Percentiles rank a stretch among this genome's conserved stretches.
phyloP scores from a whole-genome alignment of 2,113 vertebrate species.

The Ictalurus furcatus region DNA sequence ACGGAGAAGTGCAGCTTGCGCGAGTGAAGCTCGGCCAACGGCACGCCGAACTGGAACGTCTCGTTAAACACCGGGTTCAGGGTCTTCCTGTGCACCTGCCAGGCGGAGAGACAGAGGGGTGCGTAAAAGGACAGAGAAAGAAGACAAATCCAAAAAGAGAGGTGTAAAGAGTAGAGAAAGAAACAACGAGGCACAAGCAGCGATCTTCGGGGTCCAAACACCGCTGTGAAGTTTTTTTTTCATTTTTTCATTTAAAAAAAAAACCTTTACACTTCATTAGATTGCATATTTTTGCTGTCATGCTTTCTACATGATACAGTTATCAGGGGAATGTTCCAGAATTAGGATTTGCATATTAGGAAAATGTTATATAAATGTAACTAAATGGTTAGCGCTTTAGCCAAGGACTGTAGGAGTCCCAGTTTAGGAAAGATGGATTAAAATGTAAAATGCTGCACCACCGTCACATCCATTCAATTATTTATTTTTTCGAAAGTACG shows the following conservation, averaged over 20 bases:
- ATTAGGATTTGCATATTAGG: background rate
- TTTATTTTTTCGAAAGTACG: background rate
- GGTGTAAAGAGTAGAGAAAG: background rate
- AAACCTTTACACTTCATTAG: background rate
- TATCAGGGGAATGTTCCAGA: background rate
- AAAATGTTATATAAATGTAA: background rate
- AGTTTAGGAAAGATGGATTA: background rate
- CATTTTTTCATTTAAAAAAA: background rate
- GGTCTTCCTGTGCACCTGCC: conserved; percentile 89
- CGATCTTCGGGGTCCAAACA: background rate
- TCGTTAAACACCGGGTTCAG: conserved; percentile 92
- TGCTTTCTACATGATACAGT: too few species aligned
- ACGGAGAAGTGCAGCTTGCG: conserved; percentile 92
- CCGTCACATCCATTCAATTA: background rate
- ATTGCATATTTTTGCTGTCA: background rate
- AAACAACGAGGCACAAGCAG: background rate
- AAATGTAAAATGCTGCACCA: background rate
- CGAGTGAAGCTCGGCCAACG: conserved; percentile 85
- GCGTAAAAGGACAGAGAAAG: background rate
- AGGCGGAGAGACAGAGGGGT: background rate
- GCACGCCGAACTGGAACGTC: conserved; percentile 90
- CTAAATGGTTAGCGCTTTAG: background rate
- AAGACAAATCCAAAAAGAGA: background rate
- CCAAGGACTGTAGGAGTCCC: background rate
- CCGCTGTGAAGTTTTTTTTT: too few species aligned